phyloP scores from a whole-genome alignment of 2,113 vertebrate genomes.

The Microtus richardsoni region DNA sequence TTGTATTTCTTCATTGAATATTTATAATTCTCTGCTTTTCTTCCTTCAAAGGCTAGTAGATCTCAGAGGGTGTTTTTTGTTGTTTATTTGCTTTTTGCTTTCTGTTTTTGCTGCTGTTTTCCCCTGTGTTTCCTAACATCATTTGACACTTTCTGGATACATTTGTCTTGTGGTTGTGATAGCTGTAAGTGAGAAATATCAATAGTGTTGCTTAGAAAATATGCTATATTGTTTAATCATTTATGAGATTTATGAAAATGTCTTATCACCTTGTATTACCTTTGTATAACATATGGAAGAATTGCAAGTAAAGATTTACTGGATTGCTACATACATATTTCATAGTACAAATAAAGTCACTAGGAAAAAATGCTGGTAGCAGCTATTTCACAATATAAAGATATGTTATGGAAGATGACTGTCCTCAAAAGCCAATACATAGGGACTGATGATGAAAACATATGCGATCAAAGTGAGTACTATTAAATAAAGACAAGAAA shows the following conservation, averaged over 20 bases:
- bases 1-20: neutral
- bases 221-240: neutral
- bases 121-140: too few relatives aligned
- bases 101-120: neutral
- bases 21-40: neutral
- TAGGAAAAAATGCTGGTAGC: neutral
- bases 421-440: neutral
- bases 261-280: too few relatives aligned
- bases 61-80: neutral
- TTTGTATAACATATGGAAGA: neutral
- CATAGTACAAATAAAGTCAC: neutral
- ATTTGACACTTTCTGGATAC: neutral
- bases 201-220: neutral
- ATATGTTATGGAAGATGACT: neutral
- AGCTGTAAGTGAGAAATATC: too few relatives aligned
- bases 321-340: neutral
- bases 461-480: neutral
- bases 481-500: fast-evolving
- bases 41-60: neutral
- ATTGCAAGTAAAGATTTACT: neutral
- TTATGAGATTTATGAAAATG: neutral
- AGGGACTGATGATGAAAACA: neutral
- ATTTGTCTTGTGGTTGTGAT: neutral
- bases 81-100: too few relatives aligned
- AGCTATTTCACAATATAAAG: neutral